phyloP scores from a whole-genome alignment of 1,140 invertebrate genomes.

The Schlechtendalia chinensis region DNA sequence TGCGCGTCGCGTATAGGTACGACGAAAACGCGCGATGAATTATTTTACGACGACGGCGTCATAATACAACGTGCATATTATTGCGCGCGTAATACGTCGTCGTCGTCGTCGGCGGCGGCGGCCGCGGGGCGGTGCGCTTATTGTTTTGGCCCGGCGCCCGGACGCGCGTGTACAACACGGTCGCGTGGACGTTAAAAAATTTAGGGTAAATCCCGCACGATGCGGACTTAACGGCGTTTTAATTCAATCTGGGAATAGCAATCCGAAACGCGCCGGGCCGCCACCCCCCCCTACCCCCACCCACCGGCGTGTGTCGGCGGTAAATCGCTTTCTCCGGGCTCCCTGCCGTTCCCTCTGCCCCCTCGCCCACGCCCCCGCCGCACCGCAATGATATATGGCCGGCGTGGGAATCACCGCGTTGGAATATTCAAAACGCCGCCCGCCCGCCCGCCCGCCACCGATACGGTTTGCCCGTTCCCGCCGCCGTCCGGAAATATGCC shows the following conservation, averaged over 20 bases:
- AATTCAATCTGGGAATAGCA: slow-evolving; percentile 49
- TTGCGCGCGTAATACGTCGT: too few species aligned
- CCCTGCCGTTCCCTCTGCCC: too few species aligned
- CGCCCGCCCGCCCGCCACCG: background rate
- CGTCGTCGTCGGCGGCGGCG: too few species aligned
- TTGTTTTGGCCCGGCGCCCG: too few species aligned
- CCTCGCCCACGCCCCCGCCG: too few species aligned
- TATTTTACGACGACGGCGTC: too few species aligned
- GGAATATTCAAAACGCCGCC: slow-evolving; percentile 30
- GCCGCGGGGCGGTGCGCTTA: background rate
- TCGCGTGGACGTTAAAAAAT: background rate
- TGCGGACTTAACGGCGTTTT: slow-evolving; percentile 44
- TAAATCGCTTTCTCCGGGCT: slow-evolving; percentile 20
- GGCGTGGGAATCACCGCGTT: slow-evolving; percentile 32
- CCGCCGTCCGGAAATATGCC: background rate
- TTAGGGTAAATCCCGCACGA: slow-evolving; percentile 20
- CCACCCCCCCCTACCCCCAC: too few species aligned
- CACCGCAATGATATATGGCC: slow-evolving; percentile 43
- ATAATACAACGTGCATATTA: too few species aligned
- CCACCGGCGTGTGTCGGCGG: too few species aligned
- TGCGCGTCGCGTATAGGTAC: too few species aligned
- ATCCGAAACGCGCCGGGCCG: background rate
- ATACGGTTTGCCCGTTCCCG: too few species aligned
- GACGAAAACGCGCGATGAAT: background rate
- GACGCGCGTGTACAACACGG: too few species aligned